phyloP scores from a whole-genome alignment of 2,113 vertebrate genomes.

The Dicerorhinus sumatrensis region DNA sequence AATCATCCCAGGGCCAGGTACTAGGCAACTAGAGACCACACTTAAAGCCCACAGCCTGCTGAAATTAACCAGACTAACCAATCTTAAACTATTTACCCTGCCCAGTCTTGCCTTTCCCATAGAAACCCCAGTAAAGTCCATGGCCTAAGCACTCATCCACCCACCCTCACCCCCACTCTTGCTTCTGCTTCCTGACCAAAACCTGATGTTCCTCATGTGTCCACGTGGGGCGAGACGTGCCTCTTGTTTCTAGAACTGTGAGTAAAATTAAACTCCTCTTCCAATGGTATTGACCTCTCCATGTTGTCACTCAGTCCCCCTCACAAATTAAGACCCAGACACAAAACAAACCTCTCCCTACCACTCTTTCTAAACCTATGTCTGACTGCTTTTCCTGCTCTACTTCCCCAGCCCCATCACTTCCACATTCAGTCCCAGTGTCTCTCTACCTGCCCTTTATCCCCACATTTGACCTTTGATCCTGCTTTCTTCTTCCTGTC shows the following conservation, averaged over 20 bases:
- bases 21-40: not conserved
- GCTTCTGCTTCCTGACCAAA: not conserved
- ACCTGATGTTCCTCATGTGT: not conserved
- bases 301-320: not conserved
- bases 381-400: not conserved
- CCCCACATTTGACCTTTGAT: not conserved
- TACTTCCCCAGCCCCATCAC: not conserved
- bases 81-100: not conserved
- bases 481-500: not conserved
- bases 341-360: not conserved
- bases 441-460: not conserved
- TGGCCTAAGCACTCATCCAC: accelerated
- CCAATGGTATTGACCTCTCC: not conserved
- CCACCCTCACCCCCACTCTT: not conserved
- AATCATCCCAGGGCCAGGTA: not conserved
- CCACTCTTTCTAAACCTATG: not conserved
- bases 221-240: not conserved
- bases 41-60: not conserved
- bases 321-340: not conserved
- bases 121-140: not conserved
- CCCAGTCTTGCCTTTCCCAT: not conserved
- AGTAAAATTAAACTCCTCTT: not conserved
- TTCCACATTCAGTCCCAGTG: not conserved
- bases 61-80: not conserved
- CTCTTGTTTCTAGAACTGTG: not conserved